A percentile compares a stretch with the other conserved stretches of the same genome.
These are phyloP conservation scores for Eremophila alpestris DNA, from an alignment of 2,797 vertebrate genomes.

Conservation along the genomic window DNA sequence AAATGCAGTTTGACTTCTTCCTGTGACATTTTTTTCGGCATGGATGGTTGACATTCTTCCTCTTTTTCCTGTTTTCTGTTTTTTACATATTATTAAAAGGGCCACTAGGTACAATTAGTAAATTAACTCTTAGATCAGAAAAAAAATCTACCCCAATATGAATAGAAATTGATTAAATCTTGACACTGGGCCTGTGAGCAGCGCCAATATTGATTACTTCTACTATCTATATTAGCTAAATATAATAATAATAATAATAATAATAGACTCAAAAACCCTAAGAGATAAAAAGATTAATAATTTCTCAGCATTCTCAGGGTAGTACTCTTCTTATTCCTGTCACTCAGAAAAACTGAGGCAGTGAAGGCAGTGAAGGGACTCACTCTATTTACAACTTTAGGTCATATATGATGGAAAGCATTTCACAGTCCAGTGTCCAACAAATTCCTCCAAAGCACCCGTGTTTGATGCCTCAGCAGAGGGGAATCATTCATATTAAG, in stretches of 20 bases:
- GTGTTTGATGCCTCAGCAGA: neutral
- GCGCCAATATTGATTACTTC: neutral
- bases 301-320: neutral
- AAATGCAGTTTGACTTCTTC: neutral
- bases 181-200: neutral
- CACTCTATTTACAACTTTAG: neutral
- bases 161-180: neutral
- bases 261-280: neutral
- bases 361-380: neutral
- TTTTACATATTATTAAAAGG: neutral
- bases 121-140: neutral
- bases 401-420: neutral
- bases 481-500: neutral
- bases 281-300: neutral
- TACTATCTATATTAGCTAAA: neutral
- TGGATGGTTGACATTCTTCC: neutral
- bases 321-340: neutral
- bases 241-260: neutral
- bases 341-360: neutral
- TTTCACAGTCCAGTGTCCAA: neutral
- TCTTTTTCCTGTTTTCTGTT: neutral
- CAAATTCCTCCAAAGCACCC: neutral
- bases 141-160: neutral
- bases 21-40: neutral
- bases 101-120: neutral